phyloP scores from a whole-genome alignment of 2,797 vertebrate species.

The Balearica regulorum region DNA sequence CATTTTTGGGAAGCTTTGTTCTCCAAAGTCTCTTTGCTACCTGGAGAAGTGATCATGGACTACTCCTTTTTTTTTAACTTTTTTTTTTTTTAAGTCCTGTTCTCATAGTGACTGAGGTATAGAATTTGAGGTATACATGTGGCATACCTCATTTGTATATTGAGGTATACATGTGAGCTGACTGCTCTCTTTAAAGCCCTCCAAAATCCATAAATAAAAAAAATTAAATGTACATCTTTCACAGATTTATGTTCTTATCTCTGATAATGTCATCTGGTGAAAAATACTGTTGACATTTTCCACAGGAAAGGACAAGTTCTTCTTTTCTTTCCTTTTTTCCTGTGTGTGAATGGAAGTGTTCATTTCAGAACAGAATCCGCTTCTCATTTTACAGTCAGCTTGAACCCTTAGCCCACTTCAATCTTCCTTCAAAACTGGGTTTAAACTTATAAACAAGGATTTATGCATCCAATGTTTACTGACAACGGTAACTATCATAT shows the following conservation, averaged over 20 bases:
- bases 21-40: background rate
- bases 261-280: background rate
- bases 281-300: background rate
- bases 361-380: background rate
- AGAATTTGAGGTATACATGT: background rate
- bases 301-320: background rate
- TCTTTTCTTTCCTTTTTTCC: background rate
- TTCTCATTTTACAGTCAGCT: background rate
- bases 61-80: background rate
- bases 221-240: rapidly evolving
- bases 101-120: background rate
- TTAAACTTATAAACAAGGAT: background rate
- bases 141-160: background rate
- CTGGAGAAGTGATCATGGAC: background rate
- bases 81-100: background rate
- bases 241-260: background rate
- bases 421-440: background rate
- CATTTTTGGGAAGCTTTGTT: background rate
- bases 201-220: background rate
- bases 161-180: background rate
- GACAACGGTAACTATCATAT: background rate
- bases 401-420: background rate
- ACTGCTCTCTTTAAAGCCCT: background rate
- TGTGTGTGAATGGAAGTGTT: background rate
- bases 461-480: background rate